Percentiles rank a stretch among this genome's conserved stretches.
Conservation (phyloP, 92 coral and sea anemone species). For the Muricea muricata region DNA sequence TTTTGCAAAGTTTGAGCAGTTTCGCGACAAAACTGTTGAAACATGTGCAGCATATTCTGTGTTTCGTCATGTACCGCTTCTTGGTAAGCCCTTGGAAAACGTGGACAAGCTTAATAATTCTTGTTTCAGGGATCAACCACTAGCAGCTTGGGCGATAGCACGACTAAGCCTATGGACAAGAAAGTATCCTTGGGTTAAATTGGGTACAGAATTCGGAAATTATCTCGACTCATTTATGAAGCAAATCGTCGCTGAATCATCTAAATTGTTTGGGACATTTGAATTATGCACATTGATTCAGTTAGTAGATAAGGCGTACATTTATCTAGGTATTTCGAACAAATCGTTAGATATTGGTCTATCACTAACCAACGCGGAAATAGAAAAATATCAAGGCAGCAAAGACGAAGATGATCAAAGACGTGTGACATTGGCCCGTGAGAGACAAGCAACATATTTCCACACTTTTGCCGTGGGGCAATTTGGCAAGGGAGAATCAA, state of each 20-base stretch:
- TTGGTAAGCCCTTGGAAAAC: not conserved
- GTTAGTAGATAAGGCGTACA: not conserved
- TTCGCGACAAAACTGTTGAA: not conserved
- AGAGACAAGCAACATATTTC: not conserved
- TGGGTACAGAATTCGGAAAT: not conserved
- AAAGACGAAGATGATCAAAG: no score
- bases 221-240: not conserved
- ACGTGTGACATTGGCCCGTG: no score
- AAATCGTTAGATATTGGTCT: conserved; percentile 1
- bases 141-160: not conserved
- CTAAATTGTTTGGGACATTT: not conserved
- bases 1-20: conserved; percentile 2
- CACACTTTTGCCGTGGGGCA: not conserved
- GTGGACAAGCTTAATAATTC: not conserved
- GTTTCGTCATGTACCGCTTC: not conserved
- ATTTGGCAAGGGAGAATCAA: conserved; percentile 4
- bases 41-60: not conserved
- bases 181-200: not conserved
- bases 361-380: not conserved
- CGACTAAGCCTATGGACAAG: conserved; percentile 2
- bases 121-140: not conserved
- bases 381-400: no score
- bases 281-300: not conserved
- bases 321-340: no score
- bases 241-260: not conserved